phyloP scores from a whole-genome alignment of 2,888 invertebrate species.

The Caenorhabditis panamensis region DNA sequence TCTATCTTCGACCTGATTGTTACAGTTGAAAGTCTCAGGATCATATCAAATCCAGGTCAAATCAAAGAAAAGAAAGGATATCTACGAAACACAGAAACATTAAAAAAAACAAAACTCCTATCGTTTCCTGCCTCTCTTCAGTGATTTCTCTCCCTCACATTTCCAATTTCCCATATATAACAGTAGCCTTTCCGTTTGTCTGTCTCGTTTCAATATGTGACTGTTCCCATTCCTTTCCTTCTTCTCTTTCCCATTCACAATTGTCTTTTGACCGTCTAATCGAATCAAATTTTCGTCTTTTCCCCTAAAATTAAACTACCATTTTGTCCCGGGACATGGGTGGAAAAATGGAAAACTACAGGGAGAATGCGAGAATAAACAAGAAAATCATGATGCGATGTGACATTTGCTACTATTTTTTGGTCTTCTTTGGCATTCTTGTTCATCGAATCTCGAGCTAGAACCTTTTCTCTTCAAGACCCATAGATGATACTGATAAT shows the following conservation, averaged over 20 bases:
- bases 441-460: no score
- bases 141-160: no score
- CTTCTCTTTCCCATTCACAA: background rate
- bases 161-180: background rate
- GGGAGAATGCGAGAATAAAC: no score
- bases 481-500: background rate
- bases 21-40: no score
- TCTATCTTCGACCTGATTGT: no score
- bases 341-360: no score
- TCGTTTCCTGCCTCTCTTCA: background rate
- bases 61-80: background rate
- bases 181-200: background rate
- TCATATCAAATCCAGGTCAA: no score
- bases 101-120: background rate
- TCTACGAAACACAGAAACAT: background rate
- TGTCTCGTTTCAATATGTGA: background rate
- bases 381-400: slow-evolving; percentile 8
- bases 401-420: slow-evolving; percentile 7
- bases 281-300: slow-evolving; percentile 6
- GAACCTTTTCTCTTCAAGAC: background rate
- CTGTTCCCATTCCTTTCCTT: background rate
- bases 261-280: slow-evolving; percentile 13
- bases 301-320: background rate
- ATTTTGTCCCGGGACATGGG: background rate
- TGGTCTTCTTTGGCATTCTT: background rate